phyloP scores from a whole-genome alignment of 1,140 invertebrate species.

The Euura lappo region DNA sequence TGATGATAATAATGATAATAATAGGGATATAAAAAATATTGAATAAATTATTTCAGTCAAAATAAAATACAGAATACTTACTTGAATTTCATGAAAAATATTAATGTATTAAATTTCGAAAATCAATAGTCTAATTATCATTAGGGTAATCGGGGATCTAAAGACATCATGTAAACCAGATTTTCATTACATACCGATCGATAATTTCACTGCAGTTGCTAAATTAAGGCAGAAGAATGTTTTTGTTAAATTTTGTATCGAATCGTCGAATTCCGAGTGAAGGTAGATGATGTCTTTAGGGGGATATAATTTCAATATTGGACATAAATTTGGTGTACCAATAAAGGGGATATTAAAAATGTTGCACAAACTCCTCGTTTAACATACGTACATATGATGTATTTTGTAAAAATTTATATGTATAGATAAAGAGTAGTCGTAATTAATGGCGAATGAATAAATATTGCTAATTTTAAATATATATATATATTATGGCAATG shows the following conservation, averaged over 20 bases:
- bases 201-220: too few species aligned
- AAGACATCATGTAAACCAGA: not conserved
- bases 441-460: not conserved
- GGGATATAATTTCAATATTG: not conserved
- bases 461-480: not conserved
- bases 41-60: not conserved
- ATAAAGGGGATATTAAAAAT: not conserved
- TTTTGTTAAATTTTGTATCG: too few species aligned
- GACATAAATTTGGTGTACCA: not conserved
- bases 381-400: too few species aligned
- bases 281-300: not conserved
- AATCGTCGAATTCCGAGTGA: too few species aligned
- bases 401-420: too few species aligned
- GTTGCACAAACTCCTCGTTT: not conserved
- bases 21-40: too few species aligned
- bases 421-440: not conserved
- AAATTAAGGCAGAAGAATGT: too few species aligned
- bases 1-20: too few species aligned
- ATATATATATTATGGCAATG: not conserved
- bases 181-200: too few species aligned
- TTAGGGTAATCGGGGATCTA: not conserved
- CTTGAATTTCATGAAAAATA: not conserved
- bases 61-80: slow-evolving; percentile 2
- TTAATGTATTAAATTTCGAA: too few species aligned
- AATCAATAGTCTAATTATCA: not conserved